Conservation (phyloP, 1,140 invertebrate species). For the Macrostomum lignano region DNA sequence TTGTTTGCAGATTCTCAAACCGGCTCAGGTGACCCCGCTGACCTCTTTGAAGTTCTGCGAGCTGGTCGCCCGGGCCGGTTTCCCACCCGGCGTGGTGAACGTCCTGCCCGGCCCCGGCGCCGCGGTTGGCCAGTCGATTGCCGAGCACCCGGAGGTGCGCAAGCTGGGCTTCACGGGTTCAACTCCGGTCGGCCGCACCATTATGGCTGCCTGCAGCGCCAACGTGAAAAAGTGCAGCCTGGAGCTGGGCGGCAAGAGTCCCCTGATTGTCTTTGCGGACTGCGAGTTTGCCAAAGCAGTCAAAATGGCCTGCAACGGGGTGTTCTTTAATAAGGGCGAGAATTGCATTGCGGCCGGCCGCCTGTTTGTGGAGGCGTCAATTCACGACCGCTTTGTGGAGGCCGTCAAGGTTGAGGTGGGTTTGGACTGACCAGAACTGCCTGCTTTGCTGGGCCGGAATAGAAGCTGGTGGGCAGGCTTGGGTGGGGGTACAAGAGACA, state of each 20-base stretch:
- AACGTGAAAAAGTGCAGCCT: constrained; percentile 58
- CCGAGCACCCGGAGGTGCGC: constrained; percentile 14
- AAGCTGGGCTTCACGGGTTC: constrained; percentile 59
- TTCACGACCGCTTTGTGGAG: constrained; percentile 61
- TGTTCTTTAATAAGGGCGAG: constrained; percentile 46
- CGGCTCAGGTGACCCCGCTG: constrained; percentile 54
- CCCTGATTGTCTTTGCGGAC: constrained; percentile 52
- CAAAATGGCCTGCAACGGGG: constrained; percentile 39
- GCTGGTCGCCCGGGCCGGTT: constrained; percentile 50
- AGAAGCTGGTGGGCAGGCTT: too few species aligned
- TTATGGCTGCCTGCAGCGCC: constrained; percentile 35
- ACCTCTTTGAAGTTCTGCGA: constrained; percentile 66
- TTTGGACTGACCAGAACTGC: too few species aligned
- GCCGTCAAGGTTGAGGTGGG: constrained; percentile 37
- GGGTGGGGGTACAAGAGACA: too few species aligned
- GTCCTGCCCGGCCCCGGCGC: constrained; percentile 39
- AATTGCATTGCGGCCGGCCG: constrained; percentile 61
- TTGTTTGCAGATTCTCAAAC: too few species aligned
- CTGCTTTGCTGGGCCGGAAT: too few species aligned
- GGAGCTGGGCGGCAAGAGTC: constrained; percentile 64
- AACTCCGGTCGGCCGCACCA: constrained; percentile 58
- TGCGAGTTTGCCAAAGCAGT: constrained; percentile 33
- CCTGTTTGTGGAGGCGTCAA: constrained; percentile 54
- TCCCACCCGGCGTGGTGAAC: constrained; percentile 25
- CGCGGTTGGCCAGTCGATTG: constrained; percentile 15